A percentile compares a stretch with the other conserved stretches of the same genome.
These are phyloP conservation scores for Netelia melanura DNA, from an alignment of 2,888 invertebrate genomes.

Conservation along the genomic window DNA sequence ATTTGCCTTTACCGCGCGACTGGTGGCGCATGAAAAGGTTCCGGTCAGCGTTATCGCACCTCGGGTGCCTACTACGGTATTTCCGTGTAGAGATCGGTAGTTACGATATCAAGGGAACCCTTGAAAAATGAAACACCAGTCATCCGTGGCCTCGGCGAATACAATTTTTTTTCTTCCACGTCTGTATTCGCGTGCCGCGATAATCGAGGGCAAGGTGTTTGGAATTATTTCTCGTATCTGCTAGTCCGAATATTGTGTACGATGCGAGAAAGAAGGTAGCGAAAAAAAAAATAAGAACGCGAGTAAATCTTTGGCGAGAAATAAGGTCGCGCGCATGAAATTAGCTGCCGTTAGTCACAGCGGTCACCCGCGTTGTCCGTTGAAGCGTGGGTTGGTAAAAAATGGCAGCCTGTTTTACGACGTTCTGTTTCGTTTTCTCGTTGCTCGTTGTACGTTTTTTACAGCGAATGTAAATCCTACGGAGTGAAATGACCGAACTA, in stretches of 20 bases:
- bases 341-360: conserved; percentile 30
- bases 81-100: background rate
- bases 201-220: conserved; percentile 26
- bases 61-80: background rate
- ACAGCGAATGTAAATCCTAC: background rate
- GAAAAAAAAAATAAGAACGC: conserved; percentile 21
- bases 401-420: background rate
- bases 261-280: background rate
- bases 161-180: background rate
- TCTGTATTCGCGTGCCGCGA: background rate
- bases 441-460: background rate
- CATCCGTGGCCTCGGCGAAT: conserved; percentile 7
- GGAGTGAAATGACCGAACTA: conserved; percentile 8
- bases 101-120: conserved; percentile 3
- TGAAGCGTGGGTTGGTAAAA: conserved; percentile 34
- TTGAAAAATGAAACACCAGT: conserved; percentile 28
- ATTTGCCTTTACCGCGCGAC: background rate
- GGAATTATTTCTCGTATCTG: conserved; percentile 31
- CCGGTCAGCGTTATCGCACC: background rate
- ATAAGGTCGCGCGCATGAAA: conserved; percentile 40
- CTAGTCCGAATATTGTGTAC: conserved; percentile 26
- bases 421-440: conserved; percentile 7
- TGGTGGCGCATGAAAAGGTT: background rate
- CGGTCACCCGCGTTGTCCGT: conserved; percentile 44
- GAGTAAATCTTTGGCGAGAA: conserved; percentile 36